Conservation (phyloP, 2,888 invertebrate genomes). For the Chrysolina americana region DNA sequence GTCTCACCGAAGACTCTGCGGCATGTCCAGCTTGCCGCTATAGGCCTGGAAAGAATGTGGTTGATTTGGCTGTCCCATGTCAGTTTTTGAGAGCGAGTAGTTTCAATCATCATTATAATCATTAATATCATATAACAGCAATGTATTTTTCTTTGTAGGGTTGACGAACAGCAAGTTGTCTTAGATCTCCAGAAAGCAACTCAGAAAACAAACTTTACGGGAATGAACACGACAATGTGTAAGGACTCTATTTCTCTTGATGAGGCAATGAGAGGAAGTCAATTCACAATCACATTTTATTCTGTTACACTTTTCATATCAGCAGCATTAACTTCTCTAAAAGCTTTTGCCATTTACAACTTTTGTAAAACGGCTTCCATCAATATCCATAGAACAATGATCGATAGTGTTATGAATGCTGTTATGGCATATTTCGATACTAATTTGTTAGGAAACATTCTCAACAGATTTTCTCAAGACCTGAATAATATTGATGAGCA, state of each 20-base stretch:
- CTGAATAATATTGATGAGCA: constrained; percentile 79
- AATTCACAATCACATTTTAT: constrained; percentile 47
- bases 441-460: constrained; percentile 64
- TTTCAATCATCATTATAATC: background rate
- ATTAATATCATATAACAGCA: background rate
- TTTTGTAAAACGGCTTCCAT: constrained; percentile 54
- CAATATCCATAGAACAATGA: constrained; percentile 77
- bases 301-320: constrained; percentile 47
- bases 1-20: no score
- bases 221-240: constrained; percentile 27
- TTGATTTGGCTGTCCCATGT: no score
- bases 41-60: no score
- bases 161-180: constrained; percentile 49
- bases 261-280: constrained; percentile 29
- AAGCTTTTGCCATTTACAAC: constrained; percentile 50
- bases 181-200: constrained; percentile 33
- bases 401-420: constrained; percentile 72
- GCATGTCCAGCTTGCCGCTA: no score
- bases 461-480: constrained; percentile 77
- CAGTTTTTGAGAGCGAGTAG: no score
- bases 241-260: background rate
- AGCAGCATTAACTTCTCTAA: constrained; percentile 47
- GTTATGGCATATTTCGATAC: constrained; percentile 63
- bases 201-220: constrained; percentile 20
- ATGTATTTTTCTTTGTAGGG: constrained; percentile 48